These are phyloP conservation scores for Apogon hyalosoma DNA, from an alignment of 2,797 vertebrate genomes.

Conservation along the genomic window DNA sequence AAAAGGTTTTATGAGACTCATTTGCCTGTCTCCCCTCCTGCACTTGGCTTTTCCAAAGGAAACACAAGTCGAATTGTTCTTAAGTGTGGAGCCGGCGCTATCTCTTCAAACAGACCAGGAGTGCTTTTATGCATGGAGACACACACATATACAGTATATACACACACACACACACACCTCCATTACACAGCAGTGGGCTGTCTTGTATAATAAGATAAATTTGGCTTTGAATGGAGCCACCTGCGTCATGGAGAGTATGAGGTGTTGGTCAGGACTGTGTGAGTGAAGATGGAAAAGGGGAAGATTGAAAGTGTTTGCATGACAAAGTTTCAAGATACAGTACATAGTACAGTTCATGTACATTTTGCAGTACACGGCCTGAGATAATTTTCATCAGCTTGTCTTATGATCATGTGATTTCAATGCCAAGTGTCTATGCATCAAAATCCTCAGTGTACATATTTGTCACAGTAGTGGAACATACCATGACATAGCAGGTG, in stretches of 20 bases:
- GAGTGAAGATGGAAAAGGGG: constrained; percentile 3
- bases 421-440: too few relatives aligned
- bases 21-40: not conserved
- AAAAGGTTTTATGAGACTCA: constrained; percentile 54
- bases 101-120: constrained; percentile 67
- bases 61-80: constrained; percentile 63
- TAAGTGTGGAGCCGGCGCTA: constrained; percentile 36
- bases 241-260: constrained; percentile 76
- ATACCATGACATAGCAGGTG: too few relatives aligned
- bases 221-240: constrained; percentile 63
- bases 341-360: not conserved
- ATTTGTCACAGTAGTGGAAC: too few relatives aligned
- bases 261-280: constrained; percentile 39
- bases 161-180: constrained; percentile 21
- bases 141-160: constrained; percentile 20
- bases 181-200: constrained; percentile 19
- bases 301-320: not conserved
- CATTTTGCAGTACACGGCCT: too few relatives aligned
- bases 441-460: too few relatives aligned
- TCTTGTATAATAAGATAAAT: constrained; percentile 73
- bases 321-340: not conserved
- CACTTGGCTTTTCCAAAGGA: constrained; percentile 42
- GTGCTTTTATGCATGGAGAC: constrained; percentile 56
- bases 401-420: too few relatives aligned
- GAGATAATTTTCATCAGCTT: too few relatives aligned